Conservation (phyloP, 2,797 vertebrate species). For the Peromyscus nudipes region DNA sequence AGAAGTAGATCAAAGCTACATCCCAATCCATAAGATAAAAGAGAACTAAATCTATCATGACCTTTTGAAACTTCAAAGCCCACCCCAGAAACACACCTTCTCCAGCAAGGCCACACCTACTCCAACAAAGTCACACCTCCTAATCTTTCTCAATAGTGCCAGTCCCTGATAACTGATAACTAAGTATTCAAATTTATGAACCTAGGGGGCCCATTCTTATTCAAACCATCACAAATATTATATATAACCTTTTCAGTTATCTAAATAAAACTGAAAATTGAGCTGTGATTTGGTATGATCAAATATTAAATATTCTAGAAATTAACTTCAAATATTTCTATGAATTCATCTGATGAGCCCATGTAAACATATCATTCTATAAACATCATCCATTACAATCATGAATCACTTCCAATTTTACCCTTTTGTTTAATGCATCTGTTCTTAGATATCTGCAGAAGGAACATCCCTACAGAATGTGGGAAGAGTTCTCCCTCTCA, state of each 20-base stretch:
- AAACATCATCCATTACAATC: neutral
- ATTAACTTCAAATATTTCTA: neutral
- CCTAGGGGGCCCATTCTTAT: neutral
- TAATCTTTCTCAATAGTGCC: neutral
- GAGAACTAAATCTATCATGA: neutral
- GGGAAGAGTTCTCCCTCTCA: neutral
- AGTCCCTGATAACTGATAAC: neutral
- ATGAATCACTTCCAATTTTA: neutral
- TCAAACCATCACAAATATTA: neutral
- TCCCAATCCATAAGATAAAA: neutral
- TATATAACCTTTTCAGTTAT: neutral
- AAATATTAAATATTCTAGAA: constrained; percentile 50
- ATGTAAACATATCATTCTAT: neutral
- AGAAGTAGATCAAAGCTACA: neutral
- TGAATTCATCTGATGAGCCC: neutral
- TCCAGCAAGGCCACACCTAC: neutral
- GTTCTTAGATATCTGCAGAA: neutral
- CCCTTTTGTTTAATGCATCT: neutral
- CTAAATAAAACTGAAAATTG: neutral
- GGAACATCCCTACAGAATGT: neutral
- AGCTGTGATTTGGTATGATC: neutral
- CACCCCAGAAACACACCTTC: neutral
- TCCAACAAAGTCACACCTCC: neutral
- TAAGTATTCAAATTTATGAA: neutral
- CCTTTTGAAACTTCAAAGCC: neutral